Percentiles rank a stretch among this genome's conserved stretches.
Evolutionary conservation across 2,797 vertebrate genomes (phyloP).

Genomic region (Falco columbarius): DNA sequence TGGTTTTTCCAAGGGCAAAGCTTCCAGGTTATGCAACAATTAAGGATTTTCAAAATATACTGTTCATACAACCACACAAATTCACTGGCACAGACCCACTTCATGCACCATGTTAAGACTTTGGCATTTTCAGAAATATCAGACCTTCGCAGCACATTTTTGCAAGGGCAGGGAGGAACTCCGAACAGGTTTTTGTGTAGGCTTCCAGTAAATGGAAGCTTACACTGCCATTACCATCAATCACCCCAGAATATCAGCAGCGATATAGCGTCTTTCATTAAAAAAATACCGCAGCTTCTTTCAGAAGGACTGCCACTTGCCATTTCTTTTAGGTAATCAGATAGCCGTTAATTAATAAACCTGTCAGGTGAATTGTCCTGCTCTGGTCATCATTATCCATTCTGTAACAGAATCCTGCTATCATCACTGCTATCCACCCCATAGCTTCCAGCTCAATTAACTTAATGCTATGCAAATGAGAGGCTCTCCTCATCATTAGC

Average conservation of each 20-base stretch:
- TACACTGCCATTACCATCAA: not conserved
- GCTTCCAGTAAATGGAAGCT: not conserved
- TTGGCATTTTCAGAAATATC: not conserved
- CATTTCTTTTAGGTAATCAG: slow-evolving; percentile 85
- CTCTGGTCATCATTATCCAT: slow-evolving; percentile 87
- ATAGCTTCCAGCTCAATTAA: slow-evolving; percentile 90
- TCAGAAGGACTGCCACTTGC: slow-evolving; percentile 54
- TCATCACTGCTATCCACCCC: slow-evolving; percentile 74
- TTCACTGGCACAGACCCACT: not conserved
- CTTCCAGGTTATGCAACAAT: not conserved
- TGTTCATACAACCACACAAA: not conserved
- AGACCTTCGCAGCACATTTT: not conserved
- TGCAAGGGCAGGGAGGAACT: not conserved
- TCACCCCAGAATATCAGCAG: slow-evolving; percentile 7
- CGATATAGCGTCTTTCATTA: slow-evolving; percentile 20
- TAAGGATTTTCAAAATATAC: not conserved
- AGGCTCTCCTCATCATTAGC: slow-evolving; percentile 88
- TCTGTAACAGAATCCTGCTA: slow-evolving; percentile 89
- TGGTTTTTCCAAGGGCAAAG: not conserved
- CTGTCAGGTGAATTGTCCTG: slow-evolving; percentile 91
- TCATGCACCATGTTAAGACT: accelerated
- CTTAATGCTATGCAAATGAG: slow-evolving; percentile 98
- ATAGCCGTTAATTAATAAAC: slow-evolving; percentile 96
- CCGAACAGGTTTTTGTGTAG: not conserved
- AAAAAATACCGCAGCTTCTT: slow-evolving; percentile 23